phyloP scores from a whole-genome alignment of 1,140 invertebrate species.

The Drosophila arawakana region DNA sequence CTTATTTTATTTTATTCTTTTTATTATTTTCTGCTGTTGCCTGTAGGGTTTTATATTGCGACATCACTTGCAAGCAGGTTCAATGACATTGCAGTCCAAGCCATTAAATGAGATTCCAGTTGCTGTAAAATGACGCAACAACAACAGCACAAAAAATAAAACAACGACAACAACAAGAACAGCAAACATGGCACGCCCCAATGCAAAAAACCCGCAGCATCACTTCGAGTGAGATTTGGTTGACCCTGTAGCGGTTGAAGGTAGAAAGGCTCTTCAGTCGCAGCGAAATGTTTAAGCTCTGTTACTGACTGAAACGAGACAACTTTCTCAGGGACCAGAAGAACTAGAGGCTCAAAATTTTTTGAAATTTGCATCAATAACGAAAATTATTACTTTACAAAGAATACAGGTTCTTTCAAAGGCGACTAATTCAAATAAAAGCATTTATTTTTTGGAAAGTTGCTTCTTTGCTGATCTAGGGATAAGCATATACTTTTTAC shows the following conservation, averaged over 20 bases:
- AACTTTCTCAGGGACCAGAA: no score
- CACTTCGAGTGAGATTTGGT: not conserved
- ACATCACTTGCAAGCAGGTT: slow-evolving; percentile 52
- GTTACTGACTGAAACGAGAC: no score
- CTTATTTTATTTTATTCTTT: slow-evolving; percentile 35
- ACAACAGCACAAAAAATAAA: slow-evolving; percentile 8
- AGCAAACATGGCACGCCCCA: slow-evolving; percentile 38
- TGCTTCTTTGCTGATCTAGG: not conserved
- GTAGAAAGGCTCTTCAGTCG: no score
- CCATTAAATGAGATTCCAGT: slow-evolving; percentile 67
- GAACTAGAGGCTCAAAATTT: no score
- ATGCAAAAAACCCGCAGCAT: slow-evolving; percentile 58
- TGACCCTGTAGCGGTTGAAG: no score
- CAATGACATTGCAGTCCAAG: slow-evolving; percentile 64
- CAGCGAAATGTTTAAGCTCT: no score
- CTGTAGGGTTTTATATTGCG: slow-evolving; percentile 57
- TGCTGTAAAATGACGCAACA: slow-evolving; percentile 54
- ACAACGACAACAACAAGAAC: slow-evolving; percentile 13
- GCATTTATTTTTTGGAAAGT: not conserved
- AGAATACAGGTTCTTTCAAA: no score
- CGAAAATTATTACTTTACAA: no score
- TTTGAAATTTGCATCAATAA: no score
- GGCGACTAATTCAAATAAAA: no score
- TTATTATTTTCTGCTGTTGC: slow-evolving; percentile 14
- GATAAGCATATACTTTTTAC: slow-evolving; percentile 3